These are phyloP conservation scores for Agapornis canus DNA, from an alignment of 2,797 vertebrate genomes.

Conservation along the genomic window DNA sequence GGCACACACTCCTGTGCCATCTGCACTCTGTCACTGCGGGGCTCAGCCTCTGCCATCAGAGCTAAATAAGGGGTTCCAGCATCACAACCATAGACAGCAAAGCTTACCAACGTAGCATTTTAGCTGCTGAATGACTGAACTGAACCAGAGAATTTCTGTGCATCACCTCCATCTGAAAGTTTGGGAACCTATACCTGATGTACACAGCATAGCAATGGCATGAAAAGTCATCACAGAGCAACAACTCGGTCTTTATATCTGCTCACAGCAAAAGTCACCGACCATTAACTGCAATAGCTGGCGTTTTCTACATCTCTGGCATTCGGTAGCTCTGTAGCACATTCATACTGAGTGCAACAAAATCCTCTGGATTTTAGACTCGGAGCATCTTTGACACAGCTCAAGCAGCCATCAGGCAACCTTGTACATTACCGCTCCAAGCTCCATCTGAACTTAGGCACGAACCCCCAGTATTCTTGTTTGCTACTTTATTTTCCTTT, in stretches of 20 bases:
- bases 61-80: neutral
- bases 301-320: neutral
- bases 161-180: neutral
- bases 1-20: neutral
- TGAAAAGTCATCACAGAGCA: neutral
- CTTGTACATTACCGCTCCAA: neutral
- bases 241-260: neutral
- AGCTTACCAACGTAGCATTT: neutral
- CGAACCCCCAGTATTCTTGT: neutral
- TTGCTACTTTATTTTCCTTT: neutral
- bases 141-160: neutral
- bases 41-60: neutral
- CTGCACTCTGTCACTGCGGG: neutral
- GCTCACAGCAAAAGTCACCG: conserved; percentile 11
- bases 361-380: neutral
- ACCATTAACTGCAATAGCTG: neutral
- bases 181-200: neutral
- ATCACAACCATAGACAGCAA: neutral
- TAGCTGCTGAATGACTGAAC: neutral
- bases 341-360: neutral
- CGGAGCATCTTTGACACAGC: neutral
- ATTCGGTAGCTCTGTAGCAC: neutral
- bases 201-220: neutral
- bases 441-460: neutral
- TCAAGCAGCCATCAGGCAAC: neutral